phyloP scores from a whole-genome alignment of 2,113 vertebrate species.

The Hoplias malabaricus region DNA sequence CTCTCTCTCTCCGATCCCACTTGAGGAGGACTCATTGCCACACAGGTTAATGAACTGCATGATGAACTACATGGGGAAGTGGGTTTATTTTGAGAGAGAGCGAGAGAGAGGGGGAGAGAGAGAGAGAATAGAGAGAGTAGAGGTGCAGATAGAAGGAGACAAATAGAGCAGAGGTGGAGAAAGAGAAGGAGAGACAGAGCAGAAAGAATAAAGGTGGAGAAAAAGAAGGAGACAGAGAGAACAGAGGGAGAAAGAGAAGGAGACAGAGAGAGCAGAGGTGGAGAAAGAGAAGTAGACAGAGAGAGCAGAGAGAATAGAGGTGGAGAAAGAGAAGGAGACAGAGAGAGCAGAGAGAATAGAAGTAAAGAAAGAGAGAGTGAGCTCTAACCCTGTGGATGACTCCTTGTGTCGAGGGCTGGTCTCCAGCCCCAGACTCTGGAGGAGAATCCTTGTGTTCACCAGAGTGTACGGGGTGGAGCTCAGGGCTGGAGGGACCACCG shows the following conservation, averaged over 20 bases:
- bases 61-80: constrained; percentile 8
- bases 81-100: not conserved
- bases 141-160: not conserved
- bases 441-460: not conserved
- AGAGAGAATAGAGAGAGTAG: not conserved
- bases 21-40: not conserved
- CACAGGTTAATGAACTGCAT: constrained; percentile 30
- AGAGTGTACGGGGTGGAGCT: not conserved
- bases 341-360: no score
- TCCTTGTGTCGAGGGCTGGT: not conserved
- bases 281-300: not conserved
- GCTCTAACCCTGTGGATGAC: not conserved
- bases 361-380: not conserved
- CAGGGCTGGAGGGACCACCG: not conserved
- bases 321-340: not conserved
- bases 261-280: no score
- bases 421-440: not conserved
- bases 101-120: not conserved
- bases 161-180: not conserved
- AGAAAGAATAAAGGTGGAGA: no score
- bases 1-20: constrained; percentile 6
- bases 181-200: not conserved
- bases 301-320: no score
- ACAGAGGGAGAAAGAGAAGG: not conserved
- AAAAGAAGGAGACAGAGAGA: not conserved